Base-by-base conservation (phyloP, 2,797 vertebrate species). In the Hyperoplus lanceolatus region DNA sequence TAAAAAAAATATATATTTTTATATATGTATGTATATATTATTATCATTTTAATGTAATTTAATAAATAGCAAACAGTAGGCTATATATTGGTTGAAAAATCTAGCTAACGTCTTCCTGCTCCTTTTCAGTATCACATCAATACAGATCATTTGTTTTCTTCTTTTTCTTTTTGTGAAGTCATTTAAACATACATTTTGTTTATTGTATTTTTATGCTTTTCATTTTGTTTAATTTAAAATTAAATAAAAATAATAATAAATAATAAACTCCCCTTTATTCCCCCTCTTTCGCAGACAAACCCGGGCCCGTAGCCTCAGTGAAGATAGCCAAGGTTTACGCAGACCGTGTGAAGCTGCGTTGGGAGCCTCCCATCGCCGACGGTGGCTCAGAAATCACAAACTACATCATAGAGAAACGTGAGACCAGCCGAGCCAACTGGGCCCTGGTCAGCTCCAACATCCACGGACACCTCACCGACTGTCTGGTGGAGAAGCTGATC, bases 381-480 rank as follows among this genome's bases (percentile, higher is more conserved):
- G 98, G 98, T 59, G 98, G 98, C 65, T 97, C 98, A 92, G 98
- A 99, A 94, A 98, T 99, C 89, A 99, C 97, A 48, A 99, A 99
- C 93, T 99, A 99, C 78, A 97, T 99, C 82, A 90, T 99, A 61
- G 98, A 99, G 91, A 99, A 99, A 85, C 97, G 97, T 73, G 98
- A 99, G 94, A 99, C 98, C 45, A 99, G 98, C 94, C 96, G 98
- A 83, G 96, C 98, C 73, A 99, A 99, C 91, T 99, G 98, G 98
- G 98, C 98, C 1, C 96, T 98, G 82, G 97, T 99, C 76, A 96
- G 95, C 68, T 90, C 98, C 56, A 99, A 97, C 50, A 91, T 99
- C 77, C 89, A 90, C 8, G 95, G 96, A 48, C 97, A 97, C 68
- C 86, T 94, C 89, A 99, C 98, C 4, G 97, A 97, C 90, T 97